A percentile compares a stretch with the other conserved stretches of the same genome.
phyloP scores from a whole-genome alignment of 2,113 vertebrate species.

The Thymallus thymallus region DNA sequence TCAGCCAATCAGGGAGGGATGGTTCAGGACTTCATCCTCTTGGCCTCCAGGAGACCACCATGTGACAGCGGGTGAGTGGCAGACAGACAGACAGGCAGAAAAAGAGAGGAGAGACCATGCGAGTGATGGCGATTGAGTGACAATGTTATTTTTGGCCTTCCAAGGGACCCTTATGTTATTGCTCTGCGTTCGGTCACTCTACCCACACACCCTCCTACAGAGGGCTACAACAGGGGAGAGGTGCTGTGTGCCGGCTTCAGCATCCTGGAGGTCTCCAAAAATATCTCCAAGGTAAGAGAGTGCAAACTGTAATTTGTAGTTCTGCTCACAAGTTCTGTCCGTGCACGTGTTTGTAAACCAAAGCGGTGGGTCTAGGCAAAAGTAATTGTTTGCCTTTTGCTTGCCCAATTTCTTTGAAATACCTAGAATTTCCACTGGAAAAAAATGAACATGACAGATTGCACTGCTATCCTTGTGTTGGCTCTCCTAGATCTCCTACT shows the following conservation, averaged over 20 bases:
- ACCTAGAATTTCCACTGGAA: too few species aligned
- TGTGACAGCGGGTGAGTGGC: conserved; percentile 79
- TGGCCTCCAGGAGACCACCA: conserved; percentile 84
- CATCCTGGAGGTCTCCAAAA: conserved; percentile 67
- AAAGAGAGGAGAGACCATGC: too few species aligned
- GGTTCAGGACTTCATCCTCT: conserved; percentile 85
- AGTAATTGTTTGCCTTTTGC: too few species aligned
- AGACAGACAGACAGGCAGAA: too few species aligned
- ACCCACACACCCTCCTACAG: conserved; percentile 70
- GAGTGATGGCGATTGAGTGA: background rate
- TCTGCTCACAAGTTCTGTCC: too few species aligned
- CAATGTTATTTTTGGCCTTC: background rate
- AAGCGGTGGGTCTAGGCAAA: too few species aligned
- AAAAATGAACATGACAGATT: too few species aligned
- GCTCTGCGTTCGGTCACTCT: conserved; percentile 87
- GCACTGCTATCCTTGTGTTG: background rate
- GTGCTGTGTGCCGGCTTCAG: conserved; percentile 91
- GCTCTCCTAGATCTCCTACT: conserved; percentile 83
- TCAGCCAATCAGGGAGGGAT: conserved; percentile 54
- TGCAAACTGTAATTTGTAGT: too few species aligned
- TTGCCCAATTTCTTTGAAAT: too few species aligned
- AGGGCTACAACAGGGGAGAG: conserved; percentile 77
- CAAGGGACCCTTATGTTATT: conserved; percentile 88
- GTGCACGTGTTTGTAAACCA: too few species aligned
- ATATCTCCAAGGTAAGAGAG: background rate